Evolutionary conservation across 2,113 vertebrate species (phyloP).

Genomic region (Sinocyclocheilus rhinocerous): DNA sequence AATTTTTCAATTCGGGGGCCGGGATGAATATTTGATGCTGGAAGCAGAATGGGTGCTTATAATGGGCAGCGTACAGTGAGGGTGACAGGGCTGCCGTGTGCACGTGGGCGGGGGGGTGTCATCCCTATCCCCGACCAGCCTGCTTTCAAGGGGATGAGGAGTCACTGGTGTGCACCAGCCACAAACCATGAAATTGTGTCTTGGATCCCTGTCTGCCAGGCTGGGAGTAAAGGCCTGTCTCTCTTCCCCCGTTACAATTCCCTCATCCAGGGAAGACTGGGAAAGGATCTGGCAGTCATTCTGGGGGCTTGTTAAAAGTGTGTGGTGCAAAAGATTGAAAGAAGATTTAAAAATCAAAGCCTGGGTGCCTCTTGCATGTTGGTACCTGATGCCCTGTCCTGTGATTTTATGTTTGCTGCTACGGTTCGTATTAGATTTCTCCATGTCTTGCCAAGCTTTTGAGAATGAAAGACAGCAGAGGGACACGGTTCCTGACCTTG

Average conservation of each 20-base stretch:
- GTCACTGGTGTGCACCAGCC: slow-evolving; percentile 62
- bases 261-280: slow-evolving; percentile 48
- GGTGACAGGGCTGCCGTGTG: slow-evolving; percentile 14
- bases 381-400: slow-evolving; percentile 51
- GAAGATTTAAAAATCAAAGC: slow-evolving; percentile 58
- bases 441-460: slow-evolving; percentile 38
- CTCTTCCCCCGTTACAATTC: slow-evolving; percentile 44
- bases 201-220: slow-evolving; percentile 58
- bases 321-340: slow-evolving; percentile 53
- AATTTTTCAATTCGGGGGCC: slow-evolving; percentile 53
- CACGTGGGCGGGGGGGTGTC: slow-evolving; percentile 28
- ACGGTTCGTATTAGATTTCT: slow-evolving; percentile 50
- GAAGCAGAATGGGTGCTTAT: slow-evolving; percentile 35
- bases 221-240: slow-evolving; percentile 51
- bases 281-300: slow-evolving; percentile 55
- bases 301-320: slow-evolving; percentile 58
- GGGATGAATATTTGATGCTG: slow-evolving; percentile 64
- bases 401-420: slow-evolving; percentile 53
- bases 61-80: slow-evolving; percentile 33
- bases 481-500: slow-evolving; percentile 52
- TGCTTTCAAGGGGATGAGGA: slow-evolving; percentile 44
- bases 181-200: slow-evolving; percentile 71
- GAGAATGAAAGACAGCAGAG: slow-evolving; percentile 44
- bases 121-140: slow-evolving; percentile 40
- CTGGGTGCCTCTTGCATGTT: slow-evolving; percentile 41